Conservation (phyloP, 2,797 vertebrate species). For the Crax fasciolata region DNA sequence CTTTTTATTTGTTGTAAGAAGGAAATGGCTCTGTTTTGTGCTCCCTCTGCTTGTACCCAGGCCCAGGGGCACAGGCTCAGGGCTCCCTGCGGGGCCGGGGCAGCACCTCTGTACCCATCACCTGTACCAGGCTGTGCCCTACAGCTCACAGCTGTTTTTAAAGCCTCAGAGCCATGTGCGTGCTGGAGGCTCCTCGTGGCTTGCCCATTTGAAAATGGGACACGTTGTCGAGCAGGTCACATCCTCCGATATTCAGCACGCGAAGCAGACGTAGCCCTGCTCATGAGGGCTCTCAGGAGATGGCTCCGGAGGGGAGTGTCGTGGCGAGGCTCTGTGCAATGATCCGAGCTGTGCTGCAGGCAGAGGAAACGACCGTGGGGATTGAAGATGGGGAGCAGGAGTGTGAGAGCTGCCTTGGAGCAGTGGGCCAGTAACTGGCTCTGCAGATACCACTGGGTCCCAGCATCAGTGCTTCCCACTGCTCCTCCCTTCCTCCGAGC, state of each 20-base stretch:
- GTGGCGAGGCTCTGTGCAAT: neutral
- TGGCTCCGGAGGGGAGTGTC: neutral
- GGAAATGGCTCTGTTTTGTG: neutral
- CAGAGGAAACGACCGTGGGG: neutral
- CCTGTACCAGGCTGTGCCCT: neutral
- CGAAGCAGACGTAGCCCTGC: neutral
- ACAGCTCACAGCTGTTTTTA: fast-evolving
- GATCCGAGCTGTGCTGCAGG: neutral
- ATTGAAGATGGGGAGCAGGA: neutral
- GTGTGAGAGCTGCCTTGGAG: neutral
- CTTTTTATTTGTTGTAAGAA: neutral
- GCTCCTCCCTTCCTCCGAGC: neutral
- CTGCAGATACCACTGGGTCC: fast-evolving
- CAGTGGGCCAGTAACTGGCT: neutral
- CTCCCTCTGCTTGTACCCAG: neutral
- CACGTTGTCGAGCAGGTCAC: neutral
- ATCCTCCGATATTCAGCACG: neutral
- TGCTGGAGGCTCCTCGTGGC: neutral
- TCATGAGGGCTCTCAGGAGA: neutral
- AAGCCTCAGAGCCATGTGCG: neutral
- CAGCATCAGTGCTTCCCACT: neutral
- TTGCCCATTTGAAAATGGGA: neutral
- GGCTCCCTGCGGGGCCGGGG: neutral
- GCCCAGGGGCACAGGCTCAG: neutral
- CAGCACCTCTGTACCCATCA: neutral